Percentiles rank a stretch among this genome's conserved stretches.
Conservation (phyloP, 2,113 vertebrate species). For the Heterotilapia buettikoferi region DNA sequence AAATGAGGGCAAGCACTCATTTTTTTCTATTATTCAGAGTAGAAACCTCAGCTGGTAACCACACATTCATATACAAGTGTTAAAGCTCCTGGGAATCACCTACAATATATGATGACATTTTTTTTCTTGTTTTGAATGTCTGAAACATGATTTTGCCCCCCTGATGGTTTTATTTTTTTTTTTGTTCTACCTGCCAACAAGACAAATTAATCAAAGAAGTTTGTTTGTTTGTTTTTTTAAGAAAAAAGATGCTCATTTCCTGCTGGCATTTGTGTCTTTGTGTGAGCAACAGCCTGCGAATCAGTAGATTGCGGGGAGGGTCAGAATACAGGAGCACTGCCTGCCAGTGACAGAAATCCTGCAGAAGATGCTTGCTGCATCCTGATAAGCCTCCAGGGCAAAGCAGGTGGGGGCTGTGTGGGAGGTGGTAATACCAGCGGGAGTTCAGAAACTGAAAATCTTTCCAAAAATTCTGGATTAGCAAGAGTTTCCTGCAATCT, state of each 20-base stretch:
- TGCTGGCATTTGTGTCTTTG: conserved; percentile 28
- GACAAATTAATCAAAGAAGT: conserved; percentile 46
- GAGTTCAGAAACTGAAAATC: conserved; percentile 13
- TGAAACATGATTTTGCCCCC: conserved; percentile 6
- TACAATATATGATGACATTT: neutral
- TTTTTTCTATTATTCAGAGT: conserved; percentile 34
- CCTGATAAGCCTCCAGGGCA: conserved; percentile 34
- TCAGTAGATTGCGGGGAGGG: conserved; percentile 14
- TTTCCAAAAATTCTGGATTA: neutral
- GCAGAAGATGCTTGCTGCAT: conserved; percentile 33
- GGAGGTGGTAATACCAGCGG: neutral
- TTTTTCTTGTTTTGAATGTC: conserved; percentile 10
- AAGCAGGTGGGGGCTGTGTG: neutral
- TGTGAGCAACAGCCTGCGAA: neutral
- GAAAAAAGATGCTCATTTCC: conserved; percentile 52
- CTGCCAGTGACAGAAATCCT: conserved; percentile 33
- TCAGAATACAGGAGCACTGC: conserved; percentile 28
- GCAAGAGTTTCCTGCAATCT: neutral
- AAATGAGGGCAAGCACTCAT: neutral
- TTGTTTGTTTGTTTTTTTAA: neutral
- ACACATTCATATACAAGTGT: conserved; percentile 6
- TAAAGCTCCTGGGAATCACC: conserved; percentile 2
- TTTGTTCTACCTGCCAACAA: conserved; percentile 46
- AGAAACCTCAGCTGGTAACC: conserved; percentile 30
- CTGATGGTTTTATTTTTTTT: conserved; percentile 27